These are phyloP conservation scores for Argyra leucocephala DNA, from an alignment of 2,888 invertebrate species.

Conservation along the genomic window DNA sequence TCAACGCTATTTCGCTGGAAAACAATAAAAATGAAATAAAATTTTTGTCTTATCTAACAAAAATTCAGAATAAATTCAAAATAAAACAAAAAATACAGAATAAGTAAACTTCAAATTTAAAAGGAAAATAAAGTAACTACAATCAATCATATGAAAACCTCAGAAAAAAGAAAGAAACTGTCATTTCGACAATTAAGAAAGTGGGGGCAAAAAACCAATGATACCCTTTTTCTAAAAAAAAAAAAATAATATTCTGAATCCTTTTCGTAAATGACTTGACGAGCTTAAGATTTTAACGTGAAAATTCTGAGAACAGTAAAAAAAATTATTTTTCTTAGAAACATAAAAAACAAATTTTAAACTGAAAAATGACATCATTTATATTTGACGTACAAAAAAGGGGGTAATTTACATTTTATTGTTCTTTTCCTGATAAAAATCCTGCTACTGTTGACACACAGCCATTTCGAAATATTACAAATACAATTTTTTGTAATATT, in stretches of 20 bases:
- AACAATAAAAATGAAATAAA: too few species aligned
- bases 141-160: conserved; percentile 6
- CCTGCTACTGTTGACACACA: too few species aligned
- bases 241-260: not conserved
- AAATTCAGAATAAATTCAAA: not conserved
- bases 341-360: not conserved
- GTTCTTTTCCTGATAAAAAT: not conserved
- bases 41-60: not conserved
- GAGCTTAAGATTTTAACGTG: not conserved
- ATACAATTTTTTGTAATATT: too few species aligned
- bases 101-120: not conserved
- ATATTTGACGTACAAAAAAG: not conserved
- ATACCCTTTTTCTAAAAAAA: too few species aligned
- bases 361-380: not conserved
- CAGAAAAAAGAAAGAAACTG: not conserved
- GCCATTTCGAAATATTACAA: too few species aligned
- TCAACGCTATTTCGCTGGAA: not conserved
- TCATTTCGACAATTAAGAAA: not conserved
- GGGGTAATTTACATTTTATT: conserved; percentile 3
- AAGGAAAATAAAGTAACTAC: not conserved
- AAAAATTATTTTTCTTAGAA: not conserved
- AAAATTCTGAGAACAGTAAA: not conserved
- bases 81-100: not conserved
- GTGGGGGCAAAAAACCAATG: not conserved
- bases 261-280: not conserved